These are phyloP conservation scores for Leucozona laternaria DNA, from an alignment of 2,888 invertebrate species.

Conservation along the genomic window DNA sequence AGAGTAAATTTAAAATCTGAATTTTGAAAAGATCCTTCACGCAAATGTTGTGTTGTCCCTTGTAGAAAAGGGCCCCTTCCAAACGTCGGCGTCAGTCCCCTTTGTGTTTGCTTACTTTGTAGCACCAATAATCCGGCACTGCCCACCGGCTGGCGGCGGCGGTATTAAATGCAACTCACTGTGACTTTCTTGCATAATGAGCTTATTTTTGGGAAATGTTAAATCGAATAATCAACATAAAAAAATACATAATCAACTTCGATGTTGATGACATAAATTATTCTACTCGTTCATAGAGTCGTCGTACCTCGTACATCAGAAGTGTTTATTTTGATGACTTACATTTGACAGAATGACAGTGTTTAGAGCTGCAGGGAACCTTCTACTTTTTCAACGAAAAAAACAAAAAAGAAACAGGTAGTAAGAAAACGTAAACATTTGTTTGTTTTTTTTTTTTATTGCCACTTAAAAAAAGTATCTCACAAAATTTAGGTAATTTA, in stretches of 20 bases:
- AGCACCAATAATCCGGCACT: neutral
- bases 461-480: neutral
- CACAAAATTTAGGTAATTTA: neutral
- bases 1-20: no score
- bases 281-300: slow-evolving; percentile 6
- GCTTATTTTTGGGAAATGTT: slow-evolving; percentile 32
- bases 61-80: neutral
- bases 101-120: neutral
- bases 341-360: slow-evolving; percentile 34
- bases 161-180: neutral
- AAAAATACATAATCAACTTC: slow-evolving; percentile 1
- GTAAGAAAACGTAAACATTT: slow-evolving; percentile 52
- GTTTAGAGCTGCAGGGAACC: neutral
- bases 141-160: neutral
- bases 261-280: slow-evolving; percentile 51
- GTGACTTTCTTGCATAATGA: slow-evolving; percentile 61
- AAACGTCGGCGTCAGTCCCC: neutral
- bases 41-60: no score
- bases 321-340: slow-evolving; percentile 38
- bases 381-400: neutral
- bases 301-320: slow-evolving; percentile 23
- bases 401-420: slow-evolving; percentile 35
- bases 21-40: no score
- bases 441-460: neutral
- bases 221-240: slow-evolving; percentile 48